Evolutionary conservation across 2,113 vertebrate genomes (phyloP), one percentile per base, ranked within the genome.

Genomic region (Phyllostomus discolor): DNA sequence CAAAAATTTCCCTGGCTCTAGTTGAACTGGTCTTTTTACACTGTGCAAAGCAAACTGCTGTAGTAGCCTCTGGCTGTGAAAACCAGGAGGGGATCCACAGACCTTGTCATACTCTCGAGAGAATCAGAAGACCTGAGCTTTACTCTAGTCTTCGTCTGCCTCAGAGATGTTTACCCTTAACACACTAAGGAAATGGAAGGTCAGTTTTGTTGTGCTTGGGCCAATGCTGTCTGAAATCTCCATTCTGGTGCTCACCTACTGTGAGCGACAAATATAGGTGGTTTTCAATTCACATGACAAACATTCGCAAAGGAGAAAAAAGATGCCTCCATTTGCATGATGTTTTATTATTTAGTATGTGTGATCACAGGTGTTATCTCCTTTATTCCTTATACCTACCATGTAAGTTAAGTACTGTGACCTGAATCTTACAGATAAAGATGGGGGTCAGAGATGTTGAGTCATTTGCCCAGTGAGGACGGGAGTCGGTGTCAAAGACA

Each of bases 1-100:
- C 69, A 90, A 91, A 95, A 96, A 93, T 75, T 64, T 95, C 82
- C 83, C 79, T 92, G 62, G 48, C 79, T 96, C 15, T 87, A 89
- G 64, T 72, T 93, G 82, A 82, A 87, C 38, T 85, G 22, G 3
- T 38, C 72, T 81, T 79, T 57, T n/a, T n/a, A 91, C 48, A 46
- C n/a, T 59, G 73, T 75, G 79, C 62, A 93, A 70, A 95, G 64
- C 66, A 91, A 86, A 66, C 20, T 73, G 33, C 81, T 64, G 4
- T 15, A 57, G 20, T 8, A 46, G 35, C n/a, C 54, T 69, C 43
- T 46, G 70, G 17, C 19, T 95, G 28, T 38, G 43, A 50, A 88
- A 54, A n/a, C 1, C 54, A 15, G 5, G 6, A 85, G 19, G 35
- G 11, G 31, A 54, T 22, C n/a, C 73, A 33, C 28, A 86, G 83